Conservation (phyloP, 1,140 invertebrate genomes). For the Pseudomyrmex cubaensis region DNA sequence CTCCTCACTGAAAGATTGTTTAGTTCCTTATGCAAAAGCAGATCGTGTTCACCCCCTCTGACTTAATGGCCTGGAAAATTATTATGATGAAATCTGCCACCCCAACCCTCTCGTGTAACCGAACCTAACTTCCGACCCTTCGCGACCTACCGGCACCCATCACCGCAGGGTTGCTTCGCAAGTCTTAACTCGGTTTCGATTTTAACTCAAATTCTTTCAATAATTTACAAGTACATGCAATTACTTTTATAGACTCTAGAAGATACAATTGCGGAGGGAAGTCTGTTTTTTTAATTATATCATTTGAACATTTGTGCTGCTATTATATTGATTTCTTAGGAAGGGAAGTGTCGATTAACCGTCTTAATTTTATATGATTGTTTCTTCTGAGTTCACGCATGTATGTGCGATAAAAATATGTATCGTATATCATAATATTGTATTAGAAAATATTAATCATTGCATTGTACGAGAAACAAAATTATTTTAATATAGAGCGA, state of each 20-base stretch:
- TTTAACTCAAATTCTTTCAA: conserved; percentile 63
- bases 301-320: too few relatives aligned
- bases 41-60: conserved; percentile 71
- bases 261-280: too few relatives aligned
- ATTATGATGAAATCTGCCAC: conserved; percentile 82
- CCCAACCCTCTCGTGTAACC: conserved; percentile 74
- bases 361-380: too few relatives aligned
- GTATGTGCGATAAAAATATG: too few relatives aligned
- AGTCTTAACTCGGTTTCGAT: conserved; percentile 39
- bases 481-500: too few relatives aligned
- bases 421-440: too few relatives aligned
- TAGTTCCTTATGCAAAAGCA: conserved; percentile 77
- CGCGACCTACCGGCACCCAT: background rate
- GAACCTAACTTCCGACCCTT: conserved; percentile 69
- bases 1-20: conserved; percentile 72
- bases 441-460: too few relatives aligned
- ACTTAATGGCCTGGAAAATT: conserved; percentile 83
- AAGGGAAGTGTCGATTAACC: too few relatives aligned
- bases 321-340: too few relatives aligned
- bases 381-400: too few relatives aligned
- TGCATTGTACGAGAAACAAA: too few relatives aligned
- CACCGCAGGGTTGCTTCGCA: conserved; percentile 62
- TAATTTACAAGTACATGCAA: conserved; percentile 39
- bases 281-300: too few relatives aligned
- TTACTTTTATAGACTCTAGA: conserved; percentile 26